Base-by-base conservation (phyloP, 2,797 vertebrate genomes). In the Alosa sapidissima region DNA sequence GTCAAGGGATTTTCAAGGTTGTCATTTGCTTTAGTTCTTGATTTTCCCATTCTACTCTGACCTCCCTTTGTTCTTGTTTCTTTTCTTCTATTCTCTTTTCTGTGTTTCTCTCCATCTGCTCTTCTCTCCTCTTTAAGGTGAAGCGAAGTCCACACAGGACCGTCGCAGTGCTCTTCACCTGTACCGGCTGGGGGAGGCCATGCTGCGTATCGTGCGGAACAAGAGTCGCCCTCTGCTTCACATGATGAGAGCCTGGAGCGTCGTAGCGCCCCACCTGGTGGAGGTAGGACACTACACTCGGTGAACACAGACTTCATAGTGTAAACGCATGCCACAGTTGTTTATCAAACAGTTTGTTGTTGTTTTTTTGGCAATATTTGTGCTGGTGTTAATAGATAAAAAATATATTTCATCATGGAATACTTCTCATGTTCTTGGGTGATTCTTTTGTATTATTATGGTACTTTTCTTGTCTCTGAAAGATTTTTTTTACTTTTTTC, bases 191-290 rank as follows among this genome's bases (percentile, higher is more conserved):
- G 98, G 98, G 0, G 97, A 98, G 7, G 96, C 95, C 88, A 98
- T 98, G 97, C 96, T 99, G 87, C 94, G 97, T 33, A 97, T 99
- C 0, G 95, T 98, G 9, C 93, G 96, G 89, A 98, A 97, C 92
- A 96, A 95, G 92, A 93, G 93, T 0, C 94, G 98, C 0, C 98
- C 98, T 0, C 89, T 99, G 85, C 95, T 99, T 21, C 98, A 99
- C 62, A 94, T 97, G 89, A 97, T 98, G 95, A 95, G 97, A 90
- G 97, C 97, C 90, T 99, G 98, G 98, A 97, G 97, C 45, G 93
- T 99, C 3, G 98, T 98, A 89, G 98, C 98, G 0, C 97, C 98
- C 0, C 98, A 99, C 83, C 95, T 99, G 85, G 98, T 99, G 88
- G 98, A 99, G 96, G 97, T 98, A 88, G 33, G 86, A 65, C 62